phyloP scores from a whole-genome alignment of 2,888 invertebrate species.

The Cistogaster globosa region DNA sequence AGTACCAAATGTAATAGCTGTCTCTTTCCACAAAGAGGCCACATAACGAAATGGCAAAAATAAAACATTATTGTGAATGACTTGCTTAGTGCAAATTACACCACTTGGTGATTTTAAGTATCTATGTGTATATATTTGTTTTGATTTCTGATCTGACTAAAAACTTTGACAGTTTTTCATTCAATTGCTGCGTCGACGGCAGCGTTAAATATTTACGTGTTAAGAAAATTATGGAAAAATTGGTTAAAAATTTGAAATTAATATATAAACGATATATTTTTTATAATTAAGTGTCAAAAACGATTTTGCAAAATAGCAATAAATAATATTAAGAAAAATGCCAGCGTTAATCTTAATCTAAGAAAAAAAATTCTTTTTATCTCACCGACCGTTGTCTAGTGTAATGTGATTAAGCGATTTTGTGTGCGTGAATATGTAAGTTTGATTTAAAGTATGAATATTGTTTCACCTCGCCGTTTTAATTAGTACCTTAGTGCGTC shows the following conservation, averaged over 20 bases:
- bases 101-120: constrained; percentile 26
- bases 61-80: constrained; percentile 65
- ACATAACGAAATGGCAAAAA: constrained; percentile 22
- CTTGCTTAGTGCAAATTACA: constrained; percentile 42
- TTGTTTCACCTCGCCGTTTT: constrained; percentile 66
- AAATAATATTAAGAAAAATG: constrained; percentile 4
- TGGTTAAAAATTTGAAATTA: constrained; percentile 9
- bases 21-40: constrained; percentile 20
- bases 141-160: constrained; percentile 47
- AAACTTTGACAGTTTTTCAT: constrained; percentile 61
- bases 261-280: background rate
- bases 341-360: background rate
- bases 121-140: constrained; percentile 40
- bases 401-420: constrained; percentile 21
- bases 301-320: constrained; percentile 1
- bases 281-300: background rate
- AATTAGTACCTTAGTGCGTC: constrained; percentile 69
- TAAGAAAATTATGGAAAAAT: constrained; percentile 20
- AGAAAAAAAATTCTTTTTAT: constrained; percentile 38
- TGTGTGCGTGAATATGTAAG: constrained; percentile 40
- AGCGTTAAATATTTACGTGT: constrained; percentile 48
- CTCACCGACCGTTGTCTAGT: constrained; percentile 30
- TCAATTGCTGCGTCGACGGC: constrained; percentile 66
- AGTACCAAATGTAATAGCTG: background rate
- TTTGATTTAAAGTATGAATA: constrained; percentile 49